These are phyloP conservation scores for Reinhardtius hippoglossoides DNA, from an alignment of 2,113 vertebrate genomes.

Conservation along the genomic window DNA sequence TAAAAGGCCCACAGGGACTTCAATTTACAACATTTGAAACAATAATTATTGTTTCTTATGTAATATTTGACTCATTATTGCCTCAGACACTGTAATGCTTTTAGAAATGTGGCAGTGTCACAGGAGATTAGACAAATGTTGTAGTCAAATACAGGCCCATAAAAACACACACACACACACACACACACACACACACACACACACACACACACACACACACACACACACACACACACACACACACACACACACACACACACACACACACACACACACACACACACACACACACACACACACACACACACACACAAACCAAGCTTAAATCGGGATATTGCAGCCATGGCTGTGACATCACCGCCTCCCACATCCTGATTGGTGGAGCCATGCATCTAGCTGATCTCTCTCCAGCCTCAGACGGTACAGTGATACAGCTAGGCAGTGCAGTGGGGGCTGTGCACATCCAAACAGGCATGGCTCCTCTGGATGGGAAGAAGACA, in stretches of 20 bases:
- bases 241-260: slow-evolving; percentile 7
- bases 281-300: slow-evolving; percentile 8
- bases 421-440: slow-evolving; percentile 82
- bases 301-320: slow-evolving; percentile 23
- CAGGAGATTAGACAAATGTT: slow-evolving; percentile 53
- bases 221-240: not conserved
- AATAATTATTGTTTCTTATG: not conserved
- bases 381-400: slow-evolving; percentile 56
- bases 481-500: slow-evolving; percentile 70
- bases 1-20: slow-evolving; percentile 2
- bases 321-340: slow-evolving; percentile 81
- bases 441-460: slow-evolving; percentile 77
- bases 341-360: slow-evolving; percentile 85
- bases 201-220: slow-evolving; percentile 11
- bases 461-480: slow-evolving; percentile 76
- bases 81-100: slow-evolving; percentile 6
- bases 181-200: not conserved
- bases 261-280: slow-evolving; percentile 14
- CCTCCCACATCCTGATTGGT: slow-evolving; percentile 78
- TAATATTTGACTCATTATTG: not conserved
- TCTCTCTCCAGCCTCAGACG: slow-evolving; percentile 74
- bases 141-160: not conserved
- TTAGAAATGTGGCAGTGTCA: slow-evolving; percentile 43
- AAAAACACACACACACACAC: slow-evolving; percentile 16
- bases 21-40: not conserved